Conservation (phyloP, 1,140 invertebrate species). For the Galendromus occidentalis region DNA sequence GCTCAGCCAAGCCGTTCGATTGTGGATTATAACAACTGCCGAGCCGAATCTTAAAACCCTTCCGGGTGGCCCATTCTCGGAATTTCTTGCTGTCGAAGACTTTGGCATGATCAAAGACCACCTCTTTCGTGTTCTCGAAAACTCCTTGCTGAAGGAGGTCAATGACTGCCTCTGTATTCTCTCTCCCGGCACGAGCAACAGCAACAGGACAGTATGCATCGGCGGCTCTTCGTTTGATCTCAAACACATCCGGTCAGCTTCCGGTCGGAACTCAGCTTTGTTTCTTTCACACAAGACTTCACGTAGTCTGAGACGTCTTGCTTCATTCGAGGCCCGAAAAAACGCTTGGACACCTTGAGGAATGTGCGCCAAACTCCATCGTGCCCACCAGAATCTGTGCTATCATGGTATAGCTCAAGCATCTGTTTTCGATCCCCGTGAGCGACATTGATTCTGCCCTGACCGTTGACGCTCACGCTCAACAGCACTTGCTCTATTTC, state of each 20-base stretch:
- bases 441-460: background rate
- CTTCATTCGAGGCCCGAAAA: background rate
- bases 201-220: background rate
- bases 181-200: background rate
- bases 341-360: background rate
- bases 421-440: background rate
- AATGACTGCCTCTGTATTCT: background rate
- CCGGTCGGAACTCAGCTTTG: background rate
- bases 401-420: no score
- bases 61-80: no score
- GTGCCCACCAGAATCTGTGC: no score
- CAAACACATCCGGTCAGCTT: background rate
- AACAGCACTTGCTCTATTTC: background rate
- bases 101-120: background rate
- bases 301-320: background rate
- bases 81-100: background rate
- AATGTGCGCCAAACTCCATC: background rate
- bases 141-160: background rate
- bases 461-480: no score
- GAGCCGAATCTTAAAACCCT: background rate
- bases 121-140: background rate
- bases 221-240: background rate
- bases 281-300: background rate
- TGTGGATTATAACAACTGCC: background rate
- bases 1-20: background rate